phyloP scores from a whole-genome alignment of 2,888 invertebrate genomes.

The Omphaloscelis lunosa region DNA sequence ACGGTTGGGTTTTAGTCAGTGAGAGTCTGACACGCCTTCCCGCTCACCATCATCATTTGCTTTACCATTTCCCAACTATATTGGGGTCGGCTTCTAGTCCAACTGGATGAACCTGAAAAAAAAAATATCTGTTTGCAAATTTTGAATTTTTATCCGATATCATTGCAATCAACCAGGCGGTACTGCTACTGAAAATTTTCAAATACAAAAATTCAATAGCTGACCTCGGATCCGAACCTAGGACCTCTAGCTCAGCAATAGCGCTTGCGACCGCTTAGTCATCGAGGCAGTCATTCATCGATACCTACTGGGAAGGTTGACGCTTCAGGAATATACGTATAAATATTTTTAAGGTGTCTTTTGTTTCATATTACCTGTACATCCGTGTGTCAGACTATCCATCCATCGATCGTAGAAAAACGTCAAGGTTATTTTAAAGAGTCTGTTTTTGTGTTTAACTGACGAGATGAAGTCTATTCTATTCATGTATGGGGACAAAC shows the following conservation, averaged over 20 bases:
- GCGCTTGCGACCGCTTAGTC: neutral
- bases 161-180: too few species aligned
- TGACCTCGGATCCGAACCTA: neutral
- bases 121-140: too few species aligned
- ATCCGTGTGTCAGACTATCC: neutral
- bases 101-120: too few species aligned
- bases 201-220: too few species aligned
- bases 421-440: neutral
- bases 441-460: neutral
- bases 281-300: neutral
- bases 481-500: neutral
- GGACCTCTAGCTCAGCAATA: neutral
- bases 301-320: neutral
- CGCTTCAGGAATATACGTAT: neutral
- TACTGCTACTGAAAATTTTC: too few species aligned
- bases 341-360: neutral
- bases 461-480: neutral
- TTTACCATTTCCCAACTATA: too few species aligned
- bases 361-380: neutral
- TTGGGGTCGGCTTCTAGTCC: too few species aligned
- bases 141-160: too few species aligned
- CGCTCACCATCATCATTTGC: too few species aligned
- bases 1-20: too few species aligned
- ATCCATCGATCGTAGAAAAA: neutral
- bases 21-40: too few species aligned